Evolutionary conservation across 1,140 invertebrate genomes (phyloP), one percentile per base, ranked within the genome.

Genomic region (Drosophila pectinifera): DNA sequence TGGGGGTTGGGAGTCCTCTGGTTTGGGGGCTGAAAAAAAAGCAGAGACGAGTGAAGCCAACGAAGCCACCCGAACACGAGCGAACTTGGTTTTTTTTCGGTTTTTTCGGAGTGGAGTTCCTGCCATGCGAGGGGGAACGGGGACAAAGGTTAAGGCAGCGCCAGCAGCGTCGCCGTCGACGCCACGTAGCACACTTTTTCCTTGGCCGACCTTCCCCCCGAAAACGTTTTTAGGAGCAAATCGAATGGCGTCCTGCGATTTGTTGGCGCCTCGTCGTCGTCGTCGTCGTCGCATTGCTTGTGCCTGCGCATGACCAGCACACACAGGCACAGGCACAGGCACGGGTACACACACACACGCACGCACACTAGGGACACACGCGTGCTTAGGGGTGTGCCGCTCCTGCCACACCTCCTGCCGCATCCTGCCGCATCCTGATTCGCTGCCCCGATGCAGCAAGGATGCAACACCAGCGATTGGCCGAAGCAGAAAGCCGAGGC

Each of bases 241-340:
- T 76, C 77, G 74, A 59, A 65, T 75, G 70, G 57, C 51, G 77
- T 62, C 38, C 73, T 90, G 83, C 82, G 83, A 86, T 89, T 86
- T 83, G 84, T 69, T 83, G 78, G 69, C 61, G 63, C 74, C 64
- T 76, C 54, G 55, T 76, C 45, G 31, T 41, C 53, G 55, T 49
- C 14, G 38, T 34, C 72, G 74, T 46, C 54, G 38, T 39, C 54
- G 63, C 46, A n/a, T n/a, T n/a, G n/a, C n/a, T 34, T 22, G 22
- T 65, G 80, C 80, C 80, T 88, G 83, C 83, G 83, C 83, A 88
- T 88, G 83, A 89, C 83, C 83, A 86, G 65, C 49, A 34, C 41
- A 58, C 61, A 84, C 53, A 74, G n/a, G n/a, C 24, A 45, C 24
- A 36, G n/a, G 43, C 38, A 70, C 42, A 53, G 14, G 61, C 43